Evolutionary conservation across 2,888 invertebrate genomes (phyloP), one percentile per base, ranked within the genome.

Genomic region (Rugalucina vietnamica): DNA sequence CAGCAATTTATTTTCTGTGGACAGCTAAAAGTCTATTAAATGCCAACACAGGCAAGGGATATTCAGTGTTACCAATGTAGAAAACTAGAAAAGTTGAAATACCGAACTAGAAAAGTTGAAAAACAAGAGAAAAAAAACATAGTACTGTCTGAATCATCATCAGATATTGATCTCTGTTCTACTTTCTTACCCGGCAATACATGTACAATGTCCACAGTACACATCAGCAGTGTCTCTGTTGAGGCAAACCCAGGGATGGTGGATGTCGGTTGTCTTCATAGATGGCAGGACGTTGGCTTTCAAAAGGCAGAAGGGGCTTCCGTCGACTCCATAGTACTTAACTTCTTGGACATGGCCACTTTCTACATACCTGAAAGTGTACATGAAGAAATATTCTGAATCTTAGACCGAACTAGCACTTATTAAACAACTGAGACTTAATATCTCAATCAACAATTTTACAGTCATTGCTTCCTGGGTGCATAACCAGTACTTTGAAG

Each of bases 351-450:
- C 60, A 76, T 76, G 39, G 12, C 76, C 57, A 27, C 39, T 60
- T 76, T 76, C 76, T 14, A 76, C 76, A 76, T 75, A 75, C 24
- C 75, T 75, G 34, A 75, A 49, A 75, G n/a, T n/a, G n/a, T n/a
- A n/a, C n/a, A n/a, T n/a, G n/a, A n/a, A n/a, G n/a, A n/a, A n/a
- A n/a, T n/a, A n/a, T n/a, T n/a, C n/a, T n/a, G n/a, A n/a, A n/a
- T n/a, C n/a, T n/a, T n/a, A n/a, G n/a, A n/a, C n/a, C n/a, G n/a
- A n/a, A n/a, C n/a, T n/a, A n/a, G n/a, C n/a, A n/a, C n/a, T n/a
- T n/a, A n/a, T n/a, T n/a, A n/a, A n/a, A n/a, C 50, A n/a, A 18
- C 50, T 49, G 50, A 49, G 50, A 49, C n/a, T 49, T 14, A 49
- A n/a, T n/a, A n/a, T n/a, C n/a, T n/a, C n/a, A n/a, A n/a, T n/a